Evolutionary conservation across 2,797 vertebrate genomes (phyloP), one percentile per base, ranked within the genome.

Genomic region (Sebastes matsubarae): DNA sequence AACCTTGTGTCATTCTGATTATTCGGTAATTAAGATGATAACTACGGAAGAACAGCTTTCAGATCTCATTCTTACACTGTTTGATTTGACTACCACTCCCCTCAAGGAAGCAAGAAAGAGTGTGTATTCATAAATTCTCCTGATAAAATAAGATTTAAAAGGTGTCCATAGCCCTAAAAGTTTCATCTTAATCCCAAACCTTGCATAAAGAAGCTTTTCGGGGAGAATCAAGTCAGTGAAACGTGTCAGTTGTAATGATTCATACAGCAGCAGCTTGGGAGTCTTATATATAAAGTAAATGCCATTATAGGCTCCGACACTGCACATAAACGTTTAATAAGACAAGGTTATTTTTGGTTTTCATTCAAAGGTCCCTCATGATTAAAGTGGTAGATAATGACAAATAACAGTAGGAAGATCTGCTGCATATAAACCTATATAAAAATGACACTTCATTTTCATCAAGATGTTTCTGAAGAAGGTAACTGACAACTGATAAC

Each of bases 261-360:
- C 3, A 75, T 66, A 27, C 64, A 50, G 67, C 59, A 59, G 72
- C 68, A 68, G 46, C 58, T 36, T 5, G 32, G 63, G 57, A 68
- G 25, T 65, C 55, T 67, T 46, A 30, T 66, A 30, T 66, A 68
- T 72, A 30, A 68, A 75, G n/a, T 24, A 61, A 72, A 77, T 73
- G 76, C 36, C 78, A 78, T 85, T 77, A 87, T 77, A 83, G 68
- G 50, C 58, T 61, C 34, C 27, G 27, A 25, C 8, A 24, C 73
- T 67, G 30, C 75, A 75, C 25, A 63, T 52, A 46, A 73, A 65
- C 22, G 64, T 22, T 50, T 14, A 59, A 64, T 8, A 54, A 57
- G n/a, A 77, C 24, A 60, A 20, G 2, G 57, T 30, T 16, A 59
- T 58, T 77, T 82, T 89, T 83, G 77, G 12, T 85, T 87, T 84